Conservation (phyloP, 1,140 invertebrate species). For the Ceratoteleas bidentatus region DNA sequence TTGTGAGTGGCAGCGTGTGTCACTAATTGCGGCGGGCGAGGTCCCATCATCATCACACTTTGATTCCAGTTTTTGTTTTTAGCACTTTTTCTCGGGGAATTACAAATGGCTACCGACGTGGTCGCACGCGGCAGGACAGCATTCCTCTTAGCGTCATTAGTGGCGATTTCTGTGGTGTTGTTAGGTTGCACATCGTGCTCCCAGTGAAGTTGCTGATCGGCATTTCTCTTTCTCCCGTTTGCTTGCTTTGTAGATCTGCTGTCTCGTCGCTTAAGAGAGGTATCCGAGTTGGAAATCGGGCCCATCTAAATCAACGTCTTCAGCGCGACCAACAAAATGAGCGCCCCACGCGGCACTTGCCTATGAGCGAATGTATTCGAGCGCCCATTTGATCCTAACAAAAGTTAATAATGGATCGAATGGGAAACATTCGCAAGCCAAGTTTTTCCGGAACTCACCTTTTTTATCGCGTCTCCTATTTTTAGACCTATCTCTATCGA, state of each 20-base stretch:
- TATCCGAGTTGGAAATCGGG: conserved; percentile 74
- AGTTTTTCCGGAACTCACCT: conserved; percentile 16
- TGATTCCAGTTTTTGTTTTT: conserved; percentile 75
- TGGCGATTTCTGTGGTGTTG: conserved; percentile 75
- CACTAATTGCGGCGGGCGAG: conserved; percentile 73
- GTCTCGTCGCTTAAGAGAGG: conserved; percentile 68
- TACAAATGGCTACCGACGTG: conserved; percentile 78
- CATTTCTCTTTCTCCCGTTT: conserved; percentile 52
- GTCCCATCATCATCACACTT: conserved; percentile 77
- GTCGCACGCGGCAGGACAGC: conserved; percentile 75
- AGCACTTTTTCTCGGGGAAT: conserved; percentile 71
- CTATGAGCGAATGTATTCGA: conserved; percentile 36
- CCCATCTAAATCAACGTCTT: conserved; percentile 76
- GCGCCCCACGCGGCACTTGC: conserved; percentile 57
- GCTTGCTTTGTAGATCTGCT: conserved; percentile 46
- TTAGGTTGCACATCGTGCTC: conserved; percentile 59
- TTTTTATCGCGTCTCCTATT: background rate
- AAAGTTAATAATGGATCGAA: conserved; percentile 54
- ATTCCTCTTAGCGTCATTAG: conserved; percentile 80
- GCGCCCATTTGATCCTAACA: conserved; percentile 55
- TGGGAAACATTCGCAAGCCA: conserved; percentile 35
- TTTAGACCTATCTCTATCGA: background rate
- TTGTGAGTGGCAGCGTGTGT: conserved; percentile 72
- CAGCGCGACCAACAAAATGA: conserved; percentile 68
- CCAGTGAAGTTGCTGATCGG: conserved; percentile 48